A percentile compares a stretch with the other conserved stretches of the same genome.
These are phyloP conservation scores for Chrosomus eos DNA, from an alignment of 2,797 vertebrate genomes.

Conservation along the genomic window DNA sequence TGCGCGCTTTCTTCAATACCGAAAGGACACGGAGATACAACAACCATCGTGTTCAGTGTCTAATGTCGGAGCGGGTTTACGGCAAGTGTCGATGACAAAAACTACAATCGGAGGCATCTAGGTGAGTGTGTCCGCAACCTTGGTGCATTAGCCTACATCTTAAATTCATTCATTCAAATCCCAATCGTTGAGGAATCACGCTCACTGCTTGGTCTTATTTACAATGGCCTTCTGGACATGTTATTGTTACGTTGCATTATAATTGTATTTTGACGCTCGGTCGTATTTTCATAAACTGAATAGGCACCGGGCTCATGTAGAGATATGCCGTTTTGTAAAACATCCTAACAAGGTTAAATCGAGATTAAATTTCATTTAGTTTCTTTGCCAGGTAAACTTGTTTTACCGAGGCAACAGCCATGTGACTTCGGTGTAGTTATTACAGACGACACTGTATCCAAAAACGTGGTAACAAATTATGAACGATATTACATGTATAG, in stretches of 20 bases:
- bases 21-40: conserved; percentile 22
- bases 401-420: background rate
- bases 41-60: background rate
- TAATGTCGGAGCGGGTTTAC: background rate
- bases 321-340: background rate
- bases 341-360: background rate
- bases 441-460: background rate
- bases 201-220: background rate
- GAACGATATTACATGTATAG: background rate
- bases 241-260: background rate
- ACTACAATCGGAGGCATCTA: background rate
- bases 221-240: background rate
- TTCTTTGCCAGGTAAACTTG: conserved; percentile 1
- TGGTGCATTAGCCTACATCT: background rate
- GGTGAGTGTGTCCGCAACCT: conserved; percentile 25
- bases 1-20: conserved; percentile 24
- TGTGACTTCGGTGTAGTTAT: background rate
- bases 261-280: background rate
- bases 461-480: background rate
- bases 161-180: background rate
- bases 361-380: background rate
- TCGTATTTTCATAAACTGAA: background rate
- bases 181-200: background rate
- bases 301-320: background rate
- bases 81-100: background rate